phyloP scores from a whole-genome alignment of 2,888 invertebrate species.

The Alcis repandata region DNA sequence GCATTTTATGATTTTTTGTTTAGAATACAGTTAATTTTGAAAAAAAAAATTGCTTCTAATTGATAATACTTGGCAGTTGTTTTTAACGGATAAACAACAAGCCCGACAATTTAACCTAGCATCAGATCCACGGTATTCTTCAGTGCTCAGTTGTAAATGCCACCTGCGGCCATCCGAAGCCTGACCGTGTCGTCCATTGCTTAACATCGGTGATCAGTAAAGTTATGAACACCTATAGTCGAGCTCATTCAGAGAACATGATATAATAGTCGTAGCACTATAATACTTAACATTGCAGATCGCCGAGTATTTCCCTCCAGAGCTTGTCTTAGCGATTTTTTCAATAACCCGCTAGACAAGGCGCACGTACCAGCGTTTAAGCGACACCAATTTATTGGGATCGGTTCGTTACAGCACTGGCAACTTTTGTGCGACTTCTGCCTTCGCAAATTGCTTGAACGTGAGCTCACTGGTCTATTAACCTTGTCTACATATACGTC shows the following conservation, averaged over 20 bases:
- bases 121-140: too few relatives aligned
- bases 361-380: constrained; percentile 69
- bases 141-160: too few relatives aligned
- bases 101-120: too few relatives aligned
- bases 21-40: too few relatives aligned
- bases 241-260: background rate
- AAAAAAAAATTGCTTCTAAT: too few relatives aligned
- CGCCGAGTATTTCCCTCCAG: background rate
- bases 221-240: too few relatives aligned
- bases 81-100: too few relatives aligned
- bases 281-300: background rate
- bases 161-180: too few relatives aligned
- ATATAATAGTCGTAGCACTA: background rate
- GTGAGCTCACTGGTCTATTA: constrained; percentile 68
- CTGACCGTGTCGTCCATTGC: too few relatives aligned
- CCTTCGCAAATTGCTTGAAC: constrained; percentile 66
- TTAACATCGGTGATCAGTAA: too few relatives aligned
- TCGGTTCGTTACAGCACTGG: constrained; percentile 67
- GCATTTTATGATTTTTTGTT: too few relatives aligned
- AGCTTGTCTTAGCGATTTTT: constrained; percentile 30
- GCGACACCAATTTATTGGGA: constrained; percentile 64
- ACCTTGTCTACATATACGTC: constrained; percentile 41
- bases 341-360: constrained; percentile 46
- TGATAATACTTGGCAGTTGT: too few relatives aligned
- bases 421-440: constrained; percentile 65